Conservation (phyloP, 2,888 invertebrate genomes). For the Xylota sylvarum region DNA sequence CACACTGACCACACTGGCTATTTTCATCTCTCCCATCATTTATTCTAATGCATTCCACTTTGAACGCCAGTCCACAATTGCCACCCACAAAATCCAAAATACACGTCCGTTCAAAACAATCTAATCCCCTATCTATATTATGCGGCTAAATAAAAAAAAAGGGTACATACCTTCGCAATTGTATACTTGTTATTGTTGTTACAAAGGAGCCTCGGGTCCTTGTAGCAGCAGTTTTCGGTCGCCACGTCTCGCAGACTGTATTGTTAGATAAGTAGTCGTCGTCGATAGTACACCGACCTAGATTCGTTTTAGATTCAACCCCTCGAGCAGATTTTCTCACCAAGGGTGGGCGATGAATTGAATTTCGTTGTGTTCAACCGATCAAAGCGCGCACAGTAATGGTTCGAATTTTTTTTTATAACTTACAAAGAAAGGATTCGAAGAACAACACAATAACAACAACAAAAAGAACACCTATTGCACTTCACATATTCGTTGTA, state of each 20-base stretch:
- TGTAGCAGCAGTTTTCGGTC: constrained; percentile 28
- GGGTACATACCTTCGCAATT: constrained; percentile 34
- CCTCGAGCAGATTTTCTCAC: constrained; percentile 17
- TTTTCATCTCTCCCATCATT: constrained; percentile 17
- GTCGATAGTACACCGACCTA: constrained; percentile 59
- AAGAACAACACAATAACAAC: neutral
- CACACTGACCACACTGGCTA: constrained; percentile 20
- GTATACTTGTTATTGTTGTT: neutral
- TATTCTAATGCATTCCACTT: neutral
- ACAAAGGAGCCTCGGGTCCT: constrained; percentile 14
- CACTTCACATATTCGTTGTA: constrained; percentile 36
- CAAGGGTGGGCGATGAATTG: constrained; percentile 11
- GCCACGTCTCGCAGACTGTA: constrained; percentile 44
- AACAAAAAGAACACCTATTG: neutral
- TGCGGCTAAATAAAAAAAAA: neutral
- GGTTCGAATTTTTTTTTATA: constrained; percentile 12
- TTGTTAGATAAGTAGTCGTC: constrained; percentile 50
- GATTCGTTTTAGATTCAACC: constrained; percentile 52
- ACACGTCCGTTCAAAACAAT: constrained; percentile 1
- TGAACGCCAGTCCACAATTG: neutral
- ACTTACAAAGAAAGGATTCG: neutral
- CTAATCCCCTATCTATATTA: constrained; percentile 3
- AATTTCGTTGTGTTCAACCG: constrained; percentile 40
- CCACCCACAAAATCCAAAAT: constrained; percentile 28
- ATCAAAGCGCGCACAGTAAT: constrained; percentile 35